phyloP scores from a whole-genome alignment of 2,797 vertebrate species.

The Hippoglossus hippoglossus region DNA sequence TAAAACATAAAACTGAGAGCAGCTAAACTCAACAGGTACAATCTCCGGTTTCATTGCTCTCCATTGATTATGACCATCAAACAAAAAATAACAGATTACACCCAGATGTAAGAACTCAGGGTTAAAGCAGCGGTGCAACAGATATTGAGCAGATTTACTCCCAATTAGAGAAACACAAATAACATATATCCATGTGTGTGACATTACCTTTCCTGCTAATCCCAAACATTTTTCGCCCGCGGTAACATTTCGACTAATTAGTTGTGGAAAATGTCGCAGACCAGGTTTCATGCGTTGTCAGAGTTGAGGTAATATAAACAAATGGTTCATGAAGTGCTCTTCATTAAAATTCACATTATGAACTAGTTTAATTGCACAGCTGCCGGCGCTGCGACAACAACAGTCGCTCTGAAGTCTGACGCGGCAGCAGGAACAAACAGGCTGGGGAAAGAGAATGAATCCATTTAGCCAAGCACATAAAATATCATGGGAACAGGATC shows the following conservation, averaged over 20 bases:
- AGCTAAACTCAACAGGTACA: background rate
- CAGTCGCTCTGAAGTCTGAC: conserved; percentile 33
- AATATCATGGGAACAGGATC: conserved; percentile 8
- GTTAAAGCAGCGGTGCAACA: conserved; percentile 49
- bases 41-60: conserved; percentile 30
- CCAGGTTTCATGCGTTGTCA: conserved; percentile 60
- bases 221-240: conserved; percentile 40
- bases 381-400: conserved; percentile 30
- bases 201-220: conserved; percentile 60
- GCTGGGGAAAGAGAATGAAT: conserved; percentile 16
- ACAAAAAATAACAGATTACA: conserved; percentile 68
- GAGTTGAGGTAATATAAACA: conserved; percentile 70
- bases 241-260: conserved; percentile 60
- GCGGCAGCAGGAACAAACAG: conserved; percentile 38
- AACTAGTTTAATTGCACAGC: conserved; percentile 39
- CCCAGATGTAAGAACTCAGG: conserved; percentile 59
- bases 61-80: conserved; percentile 65
- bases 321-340: conserved; percentile 66
- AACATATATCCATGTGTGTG: conserved; percentile 63
- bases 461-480: conserved; percentile 12
- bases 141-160: conserved; percentile 64
- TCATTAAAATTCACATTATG: conserved; percentile 53
- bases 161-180: conserved; percentile 71
- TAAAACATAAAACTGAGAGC: conserved; percentile 8
- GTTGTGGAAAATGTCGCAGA: conserved; percentile 37